Evolutionary conservation across 1,140 invertebrate genomes (phyloP).

Genomic region (Bactericera cockerelli): DNA sequence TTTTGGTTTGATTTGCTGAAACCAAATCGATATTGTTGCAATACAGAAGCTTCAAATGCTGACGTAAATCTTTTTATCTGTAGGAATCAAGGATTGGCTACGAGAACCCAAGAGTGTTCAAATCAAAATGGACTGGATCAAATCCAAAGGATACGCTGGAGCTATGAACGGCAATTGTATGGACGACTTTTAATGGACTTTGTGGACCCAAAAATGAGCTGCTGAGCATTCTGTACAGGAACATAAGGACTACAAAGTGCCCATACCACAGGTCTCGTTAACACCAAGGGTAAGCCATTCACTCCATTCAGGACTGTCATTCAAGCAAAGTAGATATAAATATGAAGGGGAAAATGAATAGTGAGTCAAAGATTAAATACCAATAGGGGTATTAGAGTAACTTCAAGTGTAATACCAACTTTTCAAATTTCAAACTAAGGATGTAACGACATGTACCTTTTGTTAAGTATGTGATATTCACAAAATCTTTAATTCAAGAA

Average conservation of each 20-base stretch:
- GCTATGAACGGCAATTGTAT: constrained; percentile 72
- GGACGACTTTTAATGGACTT: constrained; percentile 63
- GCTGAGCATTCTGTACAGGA: constrained; percentile 50
- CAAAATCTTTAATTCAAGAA: too few relatives aligned
- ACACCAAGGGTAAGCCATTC: constrained; percentile 48
- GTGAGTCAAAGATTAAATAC: too few relatives aligned
- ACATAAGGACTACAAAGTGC: constrained; percentile 58
- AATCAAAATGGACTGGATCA: constrained; percentile 77
- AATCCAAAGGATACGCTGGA: constrained; percentile 61
- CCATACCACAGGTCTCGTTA: constrained; percentile 42
- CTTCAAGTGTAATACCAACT: too few relatives aligned
- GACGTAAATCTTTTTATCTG: constrained; percentile 5
- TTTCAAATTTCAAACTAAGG: too few relatives aligned
- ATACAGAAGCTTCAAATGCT: too few relatives aligned
- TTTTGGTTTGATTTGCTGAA: too few relatives aligned
- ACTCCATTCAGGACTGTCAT: too few relatives aligned
- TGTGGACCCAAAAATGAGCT: constrained; percentile 57
- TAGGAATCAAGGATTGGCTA: constrained; percentile 79
- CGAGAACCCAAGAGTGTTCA: constrained; percentile 62
- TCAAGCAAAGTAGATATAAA: neutral
- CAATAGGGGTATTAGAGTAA: too few relatives aligned
- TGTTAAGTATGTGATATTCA: too few relatives aligned
- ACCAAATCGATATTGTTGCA: too few relatives aligned
- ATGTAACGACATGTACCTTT: too few relatives aligned
- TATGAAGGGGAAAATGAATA: too few relatives aligned